Percentiles rank a stretch among this genome's conserved stretches.
Conservation (phyloP, 2,797 vertebrate species). For the Pygocentrus nattereri region DNA sequence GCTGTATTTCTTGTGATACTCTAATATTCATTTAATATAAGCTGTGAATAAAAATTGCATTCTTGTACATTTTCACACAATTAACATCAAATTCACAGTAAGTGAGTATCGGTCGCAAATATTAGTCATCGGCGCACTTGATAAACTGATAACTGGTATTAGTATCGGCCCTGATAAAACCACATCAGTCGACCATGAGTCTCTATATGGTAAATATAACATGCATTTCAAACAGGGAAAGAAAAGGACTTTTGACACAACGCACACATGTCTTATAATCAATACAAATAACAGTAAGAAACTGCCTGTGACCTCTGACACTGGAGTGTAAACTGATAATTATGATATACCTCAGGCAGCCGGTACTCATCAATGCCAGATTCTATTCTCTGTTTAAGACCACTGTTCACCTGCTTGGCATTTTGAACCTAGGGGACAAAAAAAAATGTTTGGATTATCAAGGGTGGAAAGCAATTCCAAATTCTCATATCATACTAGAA, state of each 20-base stretch:
- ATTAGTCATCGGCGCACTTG: too few relatives aligned
- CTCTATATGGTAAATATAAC: neutral
- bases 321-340: neutral
- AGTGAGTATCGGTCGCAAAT: too few relatives aligned
- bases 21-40: too few relatives aligned
- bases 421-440: constrained; percentile 89
- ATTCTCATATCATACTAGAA: neutral
- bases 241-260: neutral
- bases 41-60: too few relatives aligned
- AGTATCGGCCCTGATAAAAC: too few relatives aligned
- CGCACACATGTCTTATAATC: too few relatives aligned
- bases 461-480: neutral
- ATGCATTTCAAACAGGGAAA: neutral
- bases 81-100: too few relatives aligned
- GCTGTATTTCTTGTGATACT: too few relatives aligned
- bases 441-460: neutral
- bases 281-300: neutral
- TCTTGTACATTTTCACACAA: too few relatives aligned
- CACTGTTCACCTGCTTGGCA: constrained; percentile 98
- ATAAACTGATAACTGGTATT: too few relatives aligned
- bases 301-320: neutral
- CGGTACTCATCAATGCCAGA: constrained; percentile 91
- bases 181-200: too few relatives aligned
- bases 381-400: constrained; percentile 95
- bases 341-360: constrained; percentile 88